A percentile compares a stretch with the other conserved stretches of the same genome.
These are phyloP conservation scores for Cardiocondyla obscurior DNA, from an alignment of 1,140 invertebrate species.

Conservation along the genomic window DNA sequence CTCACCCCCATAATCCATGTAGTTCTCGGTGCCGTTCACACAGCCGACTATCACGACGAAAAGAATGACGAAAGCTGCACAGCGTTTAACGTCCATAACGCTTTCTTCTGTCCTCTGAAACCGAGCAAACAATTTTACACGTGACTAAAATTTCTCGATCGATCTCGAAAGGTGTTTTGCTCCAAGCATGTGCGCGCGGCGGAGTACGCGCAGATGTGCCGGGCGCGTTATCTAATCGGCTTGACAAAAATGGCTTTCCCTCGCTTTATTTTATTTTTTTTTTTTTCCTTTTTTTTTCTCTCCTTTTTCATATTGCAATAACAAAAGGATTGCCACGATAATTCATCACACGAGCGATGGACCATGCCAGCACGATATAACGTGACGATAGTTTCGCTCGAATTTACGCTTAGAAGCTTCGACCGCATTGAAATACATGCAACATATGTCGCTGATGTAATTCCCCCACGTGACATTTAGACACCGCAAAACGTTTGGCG, in stretches of 20 bases:
- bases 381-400: not conserved
- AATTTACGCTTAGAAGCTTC: not conserved
- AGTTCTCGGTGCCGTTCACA: constrained; percentile 69
- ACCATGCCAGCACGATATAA: not conserved
- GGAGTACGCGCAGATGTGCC: not conserved
- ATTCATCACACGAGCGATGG: not conserved
- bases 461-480: constrained; percentile 1
- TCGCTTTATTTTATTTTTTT: too few species aligned
- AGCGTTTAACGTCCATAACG: constrained; percentile 60
- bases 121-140: constrained; percentile 1
- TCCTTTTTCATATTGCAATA: not conserved
- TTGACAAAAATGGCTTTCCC: not conserved
- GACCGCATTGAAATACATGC: not conserved
- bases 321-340: not conserved
- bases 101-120: constrained; percentile 53
- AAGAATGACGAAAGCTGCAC: constrained; percentile 23
- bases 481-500: constrained; percentile 11
- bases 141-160: not conserved
- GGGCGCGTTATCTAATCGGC: constrained; percentile 41
- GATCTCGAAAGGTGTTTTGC: not conserved
- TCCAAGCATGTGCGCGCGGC: not conserved
- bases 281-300: not conserved
- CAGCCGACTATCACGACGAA: constrained; percentile 56
- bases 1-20: constrained; percentile 75
- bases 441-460: constrained; percentile 7